phyloP scores from a whole-genome alignment of 2,888 invertebrate genomes.

The Andrena bucephala region DNA sequence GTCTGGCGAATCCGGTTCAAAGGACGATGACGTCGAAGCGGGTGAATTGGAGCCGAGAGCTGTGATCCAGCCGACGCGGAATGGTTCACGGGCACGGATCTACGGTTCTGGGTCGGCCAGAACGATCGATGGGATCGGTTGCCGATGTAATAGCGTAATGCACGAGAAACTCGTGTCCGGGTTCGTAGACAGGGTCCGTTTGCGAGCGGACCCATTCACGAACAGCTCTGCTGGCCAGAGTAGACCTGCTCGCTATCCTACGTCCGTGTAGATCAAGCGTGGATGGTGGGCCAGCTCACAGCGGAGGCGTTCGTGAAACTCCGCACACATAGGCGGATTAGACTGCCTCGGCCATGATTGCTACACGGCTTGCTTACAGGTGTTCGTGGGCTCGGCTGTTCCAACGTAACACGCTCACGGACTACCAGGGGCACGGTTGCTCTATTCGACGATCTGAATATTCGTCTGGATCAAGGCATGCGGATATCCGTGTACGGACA shows the following conservation, averaged over 20 bases:
- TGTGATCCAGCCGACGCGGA: neutral
- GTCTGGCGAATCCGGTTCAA: conserved; percentile 16
- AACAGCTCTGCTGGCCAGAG: conserved; percentile 11
- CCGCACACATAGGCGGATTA: conserved; percentile 8
- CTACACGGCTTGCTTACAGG: conserved; percentile 11
- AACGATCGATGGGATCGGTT: conserved; percentile 53
- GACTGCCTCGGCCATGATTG: conserved; percentile 4
- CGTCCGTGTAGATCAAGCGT: conserved; percentile 25
- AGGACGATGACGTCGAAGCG: conserved; percentile 1
- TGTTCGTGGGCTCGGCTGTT: conserved; percentile 8
- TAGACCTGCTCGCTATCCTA: conserved; percentile 9
- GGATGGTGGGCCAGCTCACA: conserved; percentile 13
- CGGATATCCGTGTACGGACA: conserved; percentile 59
- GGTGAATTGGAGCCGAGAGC: neutral
- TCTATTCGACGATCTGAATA: conserved; percentile 51
- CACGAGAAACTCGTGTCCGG: conserved; percentile 64
- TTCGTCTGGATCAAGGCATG: conserved; percentile 43
- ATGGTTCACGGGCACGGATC: conserved; percentile 70
- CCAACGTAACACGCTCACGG: conserved; percentile 9
- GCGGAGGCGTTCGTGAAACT: conserved; percentile 30
- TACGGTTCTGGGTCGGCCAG: conserved; percentile 66
- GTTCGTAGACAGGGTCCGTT: conserved; percentile 65
- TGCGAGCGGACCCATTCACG: conserved; percentile 62
- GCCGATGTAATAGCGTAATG: conserved; percentile 54
- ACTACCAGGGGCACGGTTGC: conserved; percentile 16